These are phyloP conservation scores for Heliornis fulica DNA, from an alignment of 2,113 vertebrate genomes.

Conservation along the genomic window DNA sequence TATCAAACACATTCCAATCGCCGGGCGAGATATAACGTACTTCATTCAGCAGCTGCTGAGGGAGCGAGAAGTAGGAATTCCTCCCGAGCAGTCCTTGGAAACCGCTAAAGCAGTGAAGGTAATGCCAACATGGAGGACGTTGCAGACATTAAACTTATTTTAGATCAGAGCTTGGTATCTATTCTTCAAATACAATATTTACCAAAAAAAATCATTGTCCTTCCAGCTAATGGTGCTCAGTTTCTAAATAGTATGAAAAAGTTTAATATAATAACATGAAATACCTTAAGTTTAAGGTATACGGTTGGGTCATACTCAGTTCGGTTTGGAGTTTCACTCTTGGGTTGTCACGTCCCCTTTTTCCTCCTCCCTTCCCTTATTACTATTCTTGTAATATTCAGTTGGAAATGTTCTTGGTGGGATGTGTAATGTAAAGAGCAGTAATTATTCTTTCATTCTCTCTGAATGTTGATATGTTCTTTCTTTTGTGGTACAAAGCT, in stretches of 20 bases:
- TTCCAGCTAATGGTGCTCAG: not conserved
- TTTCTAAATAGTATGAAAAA: not conserved
- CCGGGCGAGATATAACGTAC: conserved; percentile 97
- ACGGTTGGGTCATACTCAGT: not conserved
- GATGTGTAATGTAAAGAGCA: not conserved
- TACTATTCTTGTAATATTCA: not conserved
- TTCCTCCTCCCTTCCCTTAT: not conserved
- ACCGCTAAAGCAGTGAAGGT: conserved; percentile 99
- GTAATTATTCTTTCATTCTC: not conserved
- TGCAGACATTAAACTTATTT: not conserved
- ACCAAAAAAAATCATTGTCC: not conserved
- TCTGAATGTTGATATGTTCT: not conserved
- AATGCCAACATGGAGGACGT: not conserved
- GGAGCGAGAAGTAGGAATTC: conserved; percentile 97
- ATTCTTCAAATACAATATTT: not conserved
- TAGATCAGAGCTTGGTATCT: not conserved
- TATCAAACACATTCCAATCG: conserved; percentile 99
- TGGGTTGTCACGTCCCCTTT: not conserved
- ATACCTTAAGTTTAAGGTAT: not conserved
- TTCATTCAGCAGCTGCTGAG: conserved; percentile 96
- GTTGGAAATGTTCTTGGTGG: not conserved
- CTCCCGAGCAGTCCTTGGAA: conserved; percentile 96
- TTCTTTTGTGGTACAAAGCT: not conserved
- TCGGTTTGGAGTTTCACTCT: not conserved
- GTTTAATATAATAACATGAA: not conserved